These are phyloP conservation scores for Pissodes strobi DNA, from an alignment of 1,140 invertebrate genomes.

Conservation along the genomic window DNA sequence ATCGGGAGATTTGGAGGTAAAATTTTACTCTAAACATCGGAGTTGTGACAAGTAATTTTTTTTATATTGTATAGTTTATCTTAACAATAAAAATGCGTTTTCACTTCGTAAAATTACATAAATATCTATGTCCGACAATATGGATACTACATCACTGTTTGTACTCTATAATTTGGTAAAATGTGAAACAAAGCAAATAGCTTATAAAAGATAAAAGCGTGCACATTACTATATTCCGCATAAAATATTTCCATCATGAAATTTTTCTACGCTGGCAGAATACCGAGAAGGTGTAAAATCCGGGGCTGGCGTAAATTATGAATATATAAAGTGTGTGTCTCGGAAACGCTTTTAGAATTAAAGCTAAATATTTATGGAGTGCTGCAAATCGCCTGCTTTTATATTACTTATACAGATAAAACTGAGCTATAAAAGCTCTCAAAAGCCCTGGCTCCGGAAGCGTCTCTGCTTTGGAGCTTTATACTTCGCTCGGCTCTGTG, in stretches of 20 bases:
- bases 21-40: no score
- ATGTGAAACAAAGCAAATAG: no score
- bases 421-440: constrained; percentile 56
- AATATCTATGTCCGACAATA: no score
- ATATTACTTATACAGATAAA: constrained; percentile 57
- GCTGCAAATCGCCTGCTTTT: constrained; percentile 56
- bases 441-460: constrained; percentile 51
- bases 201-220: no score
- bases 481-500: constrained; percentile 49
- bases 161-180: no score
- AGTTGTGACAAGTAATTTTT: no score
- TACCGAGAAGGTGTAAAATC: constrained; percentile 28
- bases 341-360: constrained; percentile 56
- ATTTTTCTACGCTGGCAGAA: constrained; percentile 18
- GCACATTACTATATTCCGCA: constrained; percentile 2
- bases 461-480: constrained; percentile 47
- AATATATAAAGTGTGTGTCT: constrained; percentile 54
- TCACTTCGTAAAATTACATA: no score
- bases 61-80: no score
- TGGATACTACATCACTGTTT: no score
- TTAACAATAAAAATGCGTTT: no score
- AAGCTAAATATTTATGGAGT: constrained; percentile 56
- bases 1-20: no score
- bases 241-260: constrained; percentile 8
- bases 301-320: constrained; percentile 34